Conservation (phyloP, 2,888 invertebrate genomes). For the Noctua fimbriata region DNA sequence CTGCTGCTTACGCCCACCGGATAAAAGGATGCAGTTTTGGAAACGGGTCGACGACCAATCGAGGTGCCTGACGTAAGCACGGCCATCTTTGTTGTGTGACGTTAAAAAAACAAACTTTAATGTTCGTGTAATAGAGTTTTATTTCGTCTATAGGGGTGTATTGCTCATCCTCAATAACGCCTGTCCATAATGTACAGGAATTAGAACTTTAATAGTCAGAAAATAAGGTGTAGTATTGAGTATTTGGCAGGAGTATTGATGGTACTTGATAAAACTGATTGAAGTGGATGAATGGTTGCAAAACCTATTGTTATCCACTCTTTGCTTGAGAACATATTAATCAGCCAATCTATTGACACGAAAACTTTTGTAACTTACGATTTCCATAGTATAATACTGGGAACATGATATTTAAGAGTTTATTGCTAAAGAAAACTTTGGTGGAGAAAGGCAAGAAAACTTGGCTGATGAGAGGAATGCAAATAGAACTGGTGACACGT, state of each 20-base stretch:
- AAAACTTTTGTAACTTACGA: slow-evolving; percentile 26
- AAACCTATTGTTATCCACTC: slow-evolving; percentile 51
- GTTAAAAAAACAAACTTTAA: slow-evolving; percentile 38
- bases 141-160: slow-evolving; percentile 18
- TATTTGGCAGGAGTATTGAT: slow-evolving; percentile 6
- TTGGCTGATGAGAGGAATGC: slow-evolving; percentile 17
- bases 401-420: neutral
- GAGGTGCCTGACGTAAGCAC: slow-evolving; percentile 63
- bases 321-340: slow-evolving; percentile 50
- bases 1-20: slow-evolving; percentile 50
- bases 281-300: slow-evolving; percentile 59
- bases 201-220: slow-evolving; percentile 6
- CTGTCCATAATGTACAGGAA: slow-evolving; percentile 10
- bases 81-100: slow-evolving; percentile 10
- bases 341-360: slow-evolving; percentile 29
- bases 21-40: slow-evolving; percentile 64
- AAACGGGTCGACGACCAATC: slow-evolving; percentile 67
- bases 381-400: slow-evolving; percentile 6
- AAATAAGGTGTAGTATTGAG: slow-evolving; percentile 17
- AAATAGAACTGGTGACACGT: slow-evolving; percentile 13
- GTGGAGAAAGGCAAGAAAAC: neutral
- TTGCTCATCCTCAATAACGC: slow-evolving; percentile 41
- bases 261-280: slow-evolving; percentile 54
- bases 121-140: slow-evolving; percentile 25
- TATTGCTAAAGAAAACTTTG: slow-evolving; percentile 1